phyloP scores from a whole-genome alignment of 2,113 vertebrate species.

The Acinonyx jubatus region DNA sequence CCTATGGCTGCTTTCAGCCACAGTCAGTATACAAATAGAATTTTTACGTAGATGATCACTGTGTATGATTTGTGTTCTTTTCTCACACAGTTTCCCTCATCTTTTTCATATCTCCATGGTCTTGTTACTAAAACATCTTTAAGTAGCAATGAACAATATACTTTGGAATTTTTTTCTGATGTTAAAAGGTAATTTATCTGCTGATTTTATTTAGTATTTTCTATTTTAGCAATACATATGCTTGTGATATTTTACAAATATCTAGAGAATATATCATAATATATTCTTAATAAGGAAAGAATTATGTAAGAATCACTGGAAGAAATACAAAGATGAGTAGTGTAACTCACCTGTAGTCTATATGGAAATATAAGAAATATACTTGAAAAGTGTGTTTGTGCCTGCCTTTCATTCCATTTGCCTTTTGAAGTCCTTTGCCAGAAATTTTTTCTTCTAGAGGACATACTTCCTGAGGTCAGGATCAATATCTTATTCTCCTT shows the following conservation, averaged over 20 bases:
- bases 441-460: constrained; percentile 27
- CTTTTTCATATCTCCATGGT: constrained; percentile 5
- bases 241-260: not conserved
- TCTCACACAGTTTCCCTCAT: not conserved
- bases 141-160: constrained; percentile 40
- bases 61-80: constrained; percentile 15
- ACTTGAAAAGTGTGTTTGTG: not conserved
- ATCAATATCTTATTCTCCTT: not conserved
- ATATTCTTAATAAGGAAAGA: constrained; percentile 7
- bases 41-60: constrained; percentile 8
- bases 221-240: not conserved
- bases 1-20: constrained; percentile 43
- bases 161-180: constrained; percentile 35
- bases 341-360: not conserved
- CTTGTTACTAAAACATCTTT: constrained; percentile 37
- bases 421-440: not conserved
- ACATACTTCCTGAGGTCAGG: not conserved
- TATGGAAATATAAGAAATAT: constrained; percentile 26
- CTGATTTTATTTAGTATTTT: constrained; percentile 39
- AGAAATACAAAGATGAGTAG: not conserved
- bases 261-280: not conserved
- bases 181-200: constrained; percentile 44
- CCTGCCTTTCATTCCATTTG: not conserved
- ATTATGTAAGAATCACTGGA: not conserved
- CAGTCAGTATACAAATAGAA: constrained; percentile 26